Percentiles rank a stretch among this genome's conserved stretches.
phyloP scores from a whole-genome alignment of 1,140 invertebrate species.

The Antheraea mylitta region DNA sequence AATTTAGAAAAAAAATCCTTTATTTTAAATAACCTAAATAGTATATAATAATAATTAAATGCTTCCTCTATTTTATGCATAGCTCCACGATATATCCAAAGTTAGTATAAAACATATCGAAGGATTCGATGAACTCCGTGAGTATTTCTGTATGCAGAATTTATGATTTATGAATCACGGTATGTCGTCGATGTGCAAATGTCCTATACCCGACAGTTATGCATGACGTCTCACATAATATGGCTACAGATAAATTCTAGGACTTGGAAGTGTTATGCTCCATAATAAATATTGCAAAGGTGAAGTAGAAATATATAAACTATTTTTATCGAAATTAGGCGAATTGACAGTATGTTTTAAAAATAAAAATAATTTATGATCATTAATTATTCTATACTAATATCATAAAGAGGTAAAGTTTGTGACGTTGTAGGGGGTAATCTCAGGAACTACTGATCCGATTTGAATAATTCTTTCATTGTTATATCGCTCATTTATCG shows the following conservation, averaged over 20 bases:
- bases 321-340: too few relatives aligned
- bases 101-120: slow-evolving; percentile 7
- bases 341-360: too few relatives aligned
- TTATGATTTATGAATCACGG: slow-evolving; percentile 49
- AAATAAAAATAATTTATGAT: too few relatives aligned
- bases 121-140: slow-evolving; percentile 38
- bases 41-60: background rate
- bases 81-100: background rate
- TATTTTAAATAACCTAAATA: too few relatives aligned
- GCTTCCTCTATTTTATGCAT: background rate
- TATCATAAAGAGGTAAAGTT: too few relatives aligned
- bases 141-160: slow-evolving; percentile 46
- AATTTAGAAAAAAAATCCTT: too few relatives aligned
- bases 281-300: background rate
- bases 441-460: too few relatives aligned
- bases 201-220: slow-evolving; percentile 11
- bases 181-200: slow-evolving; percentile 24
- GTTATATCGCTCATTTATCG: too few relatives aligned
- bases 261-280: background rate
- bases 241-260: background rate
- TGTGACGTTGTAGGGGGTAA: too few relatives aligned
- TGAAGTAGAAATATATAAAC: too few relatives aligned
- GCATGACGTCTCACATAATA: slow-evolving; percentile 3
- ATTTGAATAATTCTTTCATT: too few relatives aligned
- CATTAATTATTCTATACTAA: too few relatives aligned